Evolutionary conservation across 2,113 vertebrate genomes (phyloP).

Genomic region (Ctenodactylus gundi): DNA sequence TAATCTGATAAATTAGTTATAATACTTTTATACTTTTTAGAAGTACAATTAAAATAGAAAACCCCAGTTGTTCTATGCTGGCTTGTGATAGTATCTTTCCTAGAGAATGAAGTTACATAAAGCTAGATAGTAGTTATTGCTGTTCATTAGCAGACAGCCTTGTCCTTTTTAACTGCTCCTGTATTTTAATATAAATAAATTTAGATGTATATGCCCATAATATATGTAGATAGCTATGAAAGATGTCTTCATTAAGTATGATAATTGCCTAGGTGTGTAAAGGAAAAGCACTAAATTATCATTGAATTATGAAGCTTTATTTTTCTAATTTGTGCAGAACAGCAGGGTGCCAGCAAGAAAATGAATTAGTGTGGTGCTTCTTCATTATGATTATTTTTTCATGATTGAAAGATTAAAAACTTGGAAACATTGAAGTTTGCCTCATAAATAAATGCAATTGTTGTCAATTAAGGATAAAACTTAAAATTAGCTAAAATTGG

Average conservation of each 20-base stretch:
- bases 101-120: too few relatives aligned
- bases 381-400: not conserved
- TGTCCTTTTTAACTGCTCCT: not conserved
- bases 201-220: not conserved
- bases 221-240: not conserved
- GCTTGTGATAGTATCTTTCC: not conserved
- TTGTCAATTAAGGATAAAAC: not conserved
- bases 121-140: too few relatives aligned
- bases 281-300: not conserved
- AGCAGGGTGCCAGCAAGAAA: not conserved
- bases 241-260: not conserved
- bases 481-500: not conserved
- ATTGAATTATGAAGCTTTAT: not conserved
- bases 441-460: not conserved
- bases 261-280: not conserved
- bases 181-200: slow-evolving; percentile 1
- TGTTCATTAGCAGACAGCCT: not conserved
- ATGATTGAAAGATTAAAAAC: not conserved
- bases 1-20: not conserved
- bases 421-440: not conserved
- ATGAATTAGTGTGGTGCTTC: too few relatives aligned
- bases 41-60: not conserved
- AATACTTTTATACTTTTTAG: not conserved
- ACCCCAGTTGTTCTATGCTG: not conserved
- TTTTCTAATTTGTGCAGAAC: not conserved